Conservation (phyloP, 2,888 invertebrate species). For the Seladonia tumulorum region DNA sequence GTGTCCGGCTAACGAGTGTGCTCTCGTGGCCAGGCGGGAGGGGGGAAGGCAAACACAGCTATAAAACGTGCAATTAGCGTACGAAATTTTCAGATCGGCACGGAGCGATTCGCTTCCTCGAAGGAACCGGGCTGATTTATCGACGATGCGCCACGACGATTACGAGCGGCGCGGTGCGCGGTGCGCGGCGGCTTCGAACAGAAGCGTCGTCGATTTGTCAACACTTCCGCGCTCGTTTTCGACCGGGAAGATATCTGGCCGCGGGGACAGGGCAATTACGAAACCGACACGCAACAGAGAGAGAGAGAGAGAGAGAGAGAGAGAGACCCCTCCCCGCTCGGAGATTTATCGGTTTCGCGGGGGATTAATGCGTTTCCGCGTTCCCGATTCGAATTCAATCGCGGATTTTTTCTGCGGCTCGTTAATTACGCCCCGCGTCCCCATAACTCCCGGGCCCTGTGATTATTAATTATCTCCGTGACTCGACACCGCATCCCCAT, state of each 20-base stretch:
- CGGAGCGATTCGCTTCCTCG: background rate
- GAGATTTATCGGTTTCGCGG: slow-evolving; percentile 25
- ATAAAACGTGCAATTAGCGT: slow-evolving; percentile 42
- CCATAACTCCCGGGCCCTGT: slow-evolving; percentile 29
- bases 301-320: too few species aligned
- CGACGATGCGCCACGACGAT: slow-evolving; percentile 27
- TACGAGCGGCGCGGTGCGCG: slow-evolving; percentile 8
- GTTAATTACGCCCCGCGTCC: slow-evolving; percentile 36
- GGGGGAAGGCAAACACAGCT: background rate
- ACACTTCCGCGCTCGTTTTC: slow-evolving; percentile 37
- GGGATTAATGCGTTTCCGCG: slow-evolving; percentile 46
- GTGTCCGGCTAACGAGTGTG: slow-evolving; percentile 36
- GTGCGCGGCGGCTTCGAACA: slow-evolving; percentile 6
- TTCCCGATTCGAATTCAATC: slow-evolving; percentile 45
- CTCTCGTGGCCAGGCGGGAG: background rate
- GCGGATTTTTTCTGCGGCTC: slow-evolving; percentile 23
- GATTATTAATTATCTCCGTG: slow-evolving; percentile 41
- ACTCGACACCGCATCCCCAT: background rate
- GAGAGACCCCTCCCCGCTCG: background rate
- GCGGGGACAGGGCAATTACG: slow-evolving; percentile 22
- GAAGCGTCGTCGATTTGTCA: slow-evolving; percentile 59
- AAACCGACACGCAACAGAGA: slow-evolving; percentile 10
- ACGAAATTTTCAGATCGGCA: slow-evolving; percentile 34
- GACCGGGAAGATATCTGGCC: slow-evolving; percentile 17
- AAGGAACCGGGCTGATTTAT: slow-evolving; percentile 15